phyloP scores from a whole-genome alignment of 1,140 invertebrate genomes.

The Apis cerana region DNA sequence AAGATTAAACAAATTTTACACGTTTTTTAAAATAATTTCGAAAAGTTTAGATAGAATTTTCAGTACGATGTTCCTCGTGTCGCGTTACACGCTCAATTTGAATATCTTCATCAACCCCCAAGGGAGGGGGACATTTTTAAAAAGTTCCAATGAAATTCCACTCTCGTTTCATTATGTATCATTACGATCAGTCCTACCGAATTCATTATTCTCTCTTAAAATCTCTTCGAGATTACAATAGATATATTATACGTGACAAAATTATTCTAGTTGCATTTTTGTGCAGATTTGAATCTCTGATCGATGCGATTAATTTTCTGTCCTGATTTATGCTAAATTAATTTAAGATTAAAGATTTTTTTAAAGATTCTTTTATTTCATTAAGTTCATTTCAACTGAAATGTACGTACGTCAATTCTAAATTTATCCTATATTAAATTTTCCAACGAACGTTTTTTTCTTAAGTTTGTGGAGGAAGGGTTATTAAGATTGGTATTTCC shows the following conservation, averaged over 20 bases:
- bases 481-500: neutral
- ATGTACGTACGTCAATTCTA: neutral
- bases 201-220: slow-evolving; percentile 62
- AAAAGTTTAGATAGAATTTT: no score
- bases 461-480: neutral
- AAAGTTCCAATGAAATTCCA: slow-evolving; percentile 43
- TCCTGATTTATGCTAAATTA: neutral
- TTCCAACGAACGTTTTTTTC: neutral
- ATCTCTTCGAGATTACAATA: slow-evolving; percentile 4
- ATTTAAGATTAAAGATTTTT: neutral
- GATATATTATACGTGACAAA: neutral
- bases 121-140: neutral
- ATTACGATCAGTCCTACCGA: slow-evolving; percentile 57
- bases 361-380: neutral
- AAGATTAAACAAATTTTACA: neutral
- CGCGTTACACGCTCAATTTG: neutral
- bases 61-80: neutral
- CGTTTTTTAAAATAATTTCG: neutral
- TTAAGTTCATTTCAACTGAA: neutral
- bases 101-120: neutral
- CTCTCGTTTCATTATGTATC: slow-evolving; percentile 58
- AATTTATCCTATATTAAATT: no score
- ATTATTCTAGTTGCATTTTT: slow-evolving; percentile 50
- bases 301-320: neutral
- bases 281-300: neutral